Evolutionary conservation across 2,888 invertebrate genomes (phyloP).

Genomic region (Pachymerium ferrugineum): DNA sequence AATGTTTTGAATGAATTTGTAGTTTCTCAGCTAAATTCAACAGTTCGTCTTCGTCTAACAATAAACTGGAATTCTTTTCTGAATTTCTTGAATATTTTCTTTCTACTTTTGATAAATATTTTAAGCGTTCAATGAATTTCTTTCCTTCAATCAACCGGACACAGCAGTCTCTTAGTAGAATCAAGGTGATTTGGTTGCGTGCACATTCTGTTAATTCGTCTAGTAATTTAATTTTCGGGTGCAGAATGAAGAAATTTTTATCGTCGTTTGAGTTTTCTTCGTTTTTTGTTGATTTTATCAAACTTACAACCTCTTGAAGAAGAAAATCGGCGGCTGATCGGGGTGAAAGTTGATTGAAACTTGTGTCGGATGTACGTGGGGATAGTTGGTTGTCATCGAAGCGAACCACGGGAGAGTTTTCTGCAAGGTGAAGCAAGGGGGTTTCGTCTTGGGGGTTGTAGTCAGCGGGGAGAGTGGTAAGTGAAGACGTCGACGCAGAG

Average conservation of each 20-base stretch:
- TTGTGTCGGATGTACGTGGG: background rate
- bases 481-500: background rate
- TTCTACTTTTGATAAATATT: background rate
- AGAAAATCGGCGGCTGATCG: background rate
- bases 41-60: background rate
- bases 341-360: background rate
- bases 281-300: background rate
- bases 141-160: background rate
- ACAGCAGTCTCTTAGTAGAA: background rate
- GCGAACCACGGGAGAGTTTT: background rate
- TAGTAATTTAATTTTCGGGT: background rate
- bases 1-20: background rate
- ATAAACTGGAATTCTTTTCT: no score
- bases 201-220: background rate
- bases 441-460: no score
- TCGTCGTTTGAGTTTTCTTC: background rate
- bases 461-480: no score
- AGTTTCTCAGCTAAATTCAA: background rate
- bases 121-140: background rate
- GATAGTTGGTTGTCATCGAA: background rate
- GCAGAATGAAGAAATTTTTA: no score
- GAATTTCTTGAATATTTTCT: no score
- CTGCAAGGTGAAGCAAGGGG: background rate
- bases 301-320: background rate
- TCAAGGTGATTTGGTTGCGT: background rate